A percentile compares a stretch with the other conserved stretches of the same genome.
phyloP scores from a whole-genome alignment of 2,888 invertebrate genomes.

The Serrognathus titanus region DNA sequence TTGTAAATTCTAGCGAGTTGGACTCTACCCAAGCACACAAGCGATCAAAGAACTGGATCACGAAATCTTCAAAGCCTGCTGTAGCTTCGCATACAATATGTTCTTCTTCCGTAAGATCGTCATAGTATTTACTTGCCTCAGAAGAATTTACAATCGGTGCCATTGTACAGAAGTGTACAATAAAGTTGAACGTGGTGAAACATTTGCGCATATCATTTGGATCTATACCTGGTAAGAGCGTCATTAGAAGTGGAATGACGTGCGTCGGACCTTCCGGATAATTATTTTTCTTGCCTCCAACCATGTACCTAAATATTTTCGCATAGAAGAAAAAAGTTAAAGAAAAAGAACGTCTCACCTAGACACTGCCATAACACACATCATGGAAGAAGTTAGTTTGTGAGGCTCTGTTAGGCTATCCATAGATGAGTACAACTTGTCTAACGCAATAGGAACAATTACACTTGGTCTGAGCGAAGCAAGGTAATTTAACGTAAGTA shows the following conservation, averaged over 20 bases:
- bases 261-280: slow-evolving; percentile 77
- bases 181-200: slow-evolving; percentile 72
- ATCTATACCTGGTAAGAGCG: slow-evolving; percentile 84
- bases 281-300: slow-evolving; percentile 52
- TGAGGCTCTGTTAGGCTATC: slow-evolving; percentile 89
- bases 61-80: slow-evolving; percentile 85
- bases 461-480: slow-evolving; percentile 76
- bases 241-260: slow-evolving; percentile 75
- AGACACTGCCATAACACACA: slow-evolving; percentile 66
- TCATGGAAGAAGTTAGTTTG: slow-evolving; percentile 69
- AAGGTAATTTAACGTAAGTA: slow-evolving; percentile 68
- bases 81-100: slow-evolving; percentile 72
- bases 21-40: slow-evolving; percentile 70
- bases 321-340: neutral
- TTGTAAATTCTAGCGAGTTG: slow-evolving; percentile 63
- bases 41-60: slow-evolving; percentile 79
- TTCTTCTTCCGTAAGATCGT: slow-evolving; percentile 76
- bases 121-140: slow-evolving; percentile 62
- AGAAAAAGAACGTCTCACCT: slow-evolving; percentile 40
- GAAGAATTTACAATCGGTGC: slow-evolving; percentile 86
- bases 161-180: slow-evolving; percentile 71
- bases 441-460: slow-evolving; percentile 78
- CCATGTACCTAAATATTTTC: slow-evolving; percentile 38
- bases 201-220: slow-evolving; percentile 81
- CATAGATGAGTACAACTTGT: slow-evolving; percentile 74